Evolutionary conservation across 2,888 invertebrate genomes (phyloP), one percentile per base, ranked within the genome.

Genomic region (Caenorhabditis panamensis): DNA sequence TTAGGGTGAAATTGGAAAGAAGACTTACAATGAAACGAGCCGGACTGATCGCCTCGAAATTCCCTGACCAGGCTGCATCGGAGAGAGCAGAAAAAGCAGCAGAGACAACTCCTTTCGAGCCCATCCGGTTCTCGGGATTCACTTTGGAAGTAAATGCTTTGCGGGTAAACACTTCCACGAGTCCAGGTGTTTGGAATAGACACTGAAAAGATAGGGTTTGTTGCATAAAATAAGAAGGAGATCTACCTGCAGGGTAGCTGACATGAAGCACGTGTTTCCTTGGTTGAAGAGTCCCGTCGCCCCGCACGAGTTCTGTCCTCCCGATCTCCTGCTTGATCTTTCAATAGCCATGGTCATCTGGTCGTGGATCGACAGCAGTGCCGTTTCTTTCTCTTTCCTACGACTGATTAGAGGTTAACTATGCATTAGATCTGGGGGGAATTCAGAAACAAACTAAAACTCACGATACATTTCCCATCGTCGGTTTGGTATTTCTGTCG

Each of bases 211-310:
- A 41, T 20, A 41, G n/a, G n/a, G n/a, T n/a, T n/a, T n/a, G n/a
- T n/a, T n/a, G n/a, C n/a, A n/a, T n/a, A 13, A 41, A 18, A 3
- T 13, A 53, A 20, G 13, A 53, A 26, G 9, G 31, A 51, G 44
- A 18, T 11, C 16, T 51, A 82, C 82, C 73, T 84, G 85, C 0
- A 85, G 51, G 5, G 81, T 83, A 5, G 85, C 84, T 2, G 81
- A 82, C 82, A 85, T 84, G 88, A 92, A 93, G 85, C 93, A 93
- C 2, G 93, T 93, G 87, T 93, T 93, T 28, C 93, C 93, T 31
- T 93, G 90, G 87, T 93, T 93, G 59, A 92, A 91, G 2, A 93
- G 90, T 0, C 87, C 93, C 8, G 82, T 82, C 11, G 66, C 63
- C 6, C 84, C 84, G 3, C 20, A 3, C 2, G 4, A 5, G 5